phyloP scores from a whole-genome alignment of 1,140 invertebrate genomes.

The Formica exsecta region DNA sequence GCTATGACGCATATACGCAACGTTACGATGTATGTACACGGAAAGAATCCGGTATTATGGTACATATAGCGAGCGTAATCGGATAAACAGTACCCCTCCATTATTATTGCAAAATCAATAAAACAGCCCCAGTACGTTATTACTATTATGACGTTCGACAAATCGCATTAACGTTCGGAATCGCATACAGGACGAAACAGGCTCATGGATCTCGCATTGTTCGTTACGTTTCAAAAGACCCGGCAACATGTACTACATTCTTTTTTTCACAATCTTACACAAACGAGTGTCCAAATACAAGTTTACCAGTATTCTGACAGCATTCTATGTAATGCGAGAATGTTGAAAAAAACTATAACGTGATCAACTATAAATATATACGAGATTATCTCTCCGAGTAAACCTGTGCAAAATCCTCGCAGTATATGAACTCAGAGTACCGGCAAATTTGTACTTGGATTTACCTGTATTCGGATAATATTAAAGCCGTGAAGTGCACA shows the following conservation, averaged over 20 bases:
- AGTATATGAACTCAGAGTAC: background rate
- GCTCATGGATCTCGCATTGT: conserved; percentile 21
- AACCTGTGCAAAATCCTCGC: background rate
- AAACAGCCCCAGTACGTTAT: conserved; percentile 38
- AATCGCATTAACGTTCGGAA: conserved; percentile 49
- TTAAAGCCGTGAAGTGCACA: background rate
- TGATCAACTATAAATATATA: background rate
- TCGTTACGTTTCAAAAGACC: background rate
- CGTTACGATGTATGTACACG: background rate
- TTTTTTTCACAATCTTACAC: conserved; percentile 3
- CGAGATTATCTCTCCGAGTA: conserved; percentile 20
- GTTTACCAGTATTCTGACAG: background rate
- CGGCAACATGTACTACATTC: background rate
- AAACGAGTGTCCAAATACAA: conserved; percentile 8
- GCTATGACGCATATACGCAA: conserved; percentile 1
- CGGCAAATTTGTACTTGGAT: conserved; percentile 10
- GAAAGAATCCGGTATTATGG: conserved; percentile 41
- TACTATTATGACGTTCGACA: conserved; percentile 58
- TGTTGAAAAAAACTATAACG: conserved; percentile 12
- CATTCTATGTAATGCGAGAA: background rate
- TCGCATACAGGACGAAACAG: conserved; percentile 23
- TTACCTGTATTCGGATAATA: background rate
- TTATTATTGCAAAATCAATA: conserved; percentile 63
- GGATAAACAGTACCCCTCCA: conserved; percentile 55
- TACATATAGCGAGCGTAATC: conserved; percentile 44